Evolutionary conservation across 1,140 invertebrate genomes (phyloP), one percentile per base, ranked within the genome.

Genomic region (Drosophila azteca): DNA sequence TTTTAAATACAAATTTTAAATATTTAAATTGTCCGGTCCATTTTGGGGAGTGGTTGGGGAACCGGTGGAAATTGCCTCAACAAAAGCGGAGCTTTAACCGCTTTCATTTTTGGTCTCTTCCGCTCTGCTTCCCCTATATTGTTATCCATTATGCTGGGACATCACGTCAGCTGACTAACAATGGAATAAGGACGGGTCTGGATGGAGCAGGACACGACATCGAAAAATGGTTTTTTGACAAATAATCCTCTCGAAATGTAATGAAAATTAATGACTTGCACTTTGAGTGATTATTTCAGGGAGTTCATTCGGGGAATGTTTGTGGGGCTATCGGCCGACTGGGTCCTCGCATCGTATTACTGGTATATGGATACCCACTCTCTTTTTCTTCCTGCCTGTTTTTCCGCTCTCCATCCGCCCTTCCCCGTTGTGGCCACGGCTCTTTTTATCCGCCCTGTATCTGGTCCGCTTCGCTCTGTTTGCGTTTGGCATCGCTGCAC

Each of bases 221-320:
- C 35, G 11, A 39, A 13, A 6, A 63, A 35, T 63, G 61, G 11
- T 63, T 66, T 66, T 24, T 49, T 65, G 48, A 58, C 70, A 79
- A 64, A 78, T 62, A 78, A 70, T 79, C 44, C 22, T 43, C 15
- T 8, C 13, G 24, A 50, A 62, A 61, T 43, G 53, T 70, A 80
- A 80, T 80, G 65, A 76, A 65, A 80, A 80, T 66, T 71, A 80
- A 80, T 80, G 65, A 75, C 71, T 41, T 49, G 72, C 54, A 79
- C 54, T 73, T 64, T 63, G 48, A 78, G 61, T 61, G 68, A 72
- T 68, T 73, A 73, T 74, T 67, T 45, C 35, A 15, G 48, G 44
- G 15, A 35, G 5, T 22, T n/a, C 24, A 15, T 44, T 29, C 2
- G 17, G 3, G 20, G 24, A 2, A 24, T 54, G 17, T n/a, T 2